A percentile compares a stretch with the other conserved stretches of the same genome.
Evolutionary conservation across 2,888 invertebrate species (phyloP).

Genomic region (Isoperla grammatica): DNA sequence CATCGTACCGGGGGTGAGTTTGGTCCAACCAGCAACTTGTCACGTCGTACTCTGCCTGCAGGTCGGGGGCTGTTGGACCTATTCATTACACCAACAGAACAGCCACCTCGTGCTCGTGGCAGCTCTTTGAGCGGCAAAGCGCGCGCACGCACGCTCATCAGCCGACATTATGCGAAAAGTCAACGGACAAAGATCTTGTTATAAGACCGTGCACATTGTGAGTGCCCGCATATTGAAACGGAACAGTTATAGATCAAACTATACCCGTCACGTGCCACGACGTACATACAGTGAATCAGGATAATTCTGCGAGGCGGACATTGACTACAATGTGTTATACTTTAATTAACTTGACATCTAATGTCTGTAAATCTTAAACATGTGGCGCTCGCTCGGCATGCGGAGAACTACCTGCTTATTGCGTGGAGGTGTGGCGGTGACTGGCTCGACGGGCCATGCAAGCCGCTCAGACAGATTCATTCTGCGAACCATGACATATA

Average conservation of each 20-base stretch:
- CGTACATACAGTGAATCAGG: background rate
- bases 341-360: background rate
- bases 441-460: background rate
- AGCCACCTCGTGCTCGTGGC: constrained; percentile 8
- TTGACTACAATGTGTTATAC: background rate
- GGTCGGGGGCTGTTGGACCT: too few relatives aligned
- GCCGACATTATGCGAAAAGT: background rate
- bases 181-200: background rate
- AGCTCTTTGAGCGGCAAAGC: too few relatives aligned
- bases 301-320: background rate
- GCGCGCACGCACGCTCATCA: background rate
- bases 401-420: background rate
- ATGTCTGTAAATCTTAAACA: too few relatives aligned
- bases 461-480: background rate
- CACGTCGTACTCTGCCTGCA: constrained; percentile 4
- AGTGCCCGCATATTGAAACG: too few relatives aligned
- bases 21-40: constrained; percentile 6
- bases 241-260: too few relatives aligned
- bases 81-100: constrained; percentile 11
- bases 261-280: too few relatives aligned
- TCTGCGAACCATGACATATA: background rate
- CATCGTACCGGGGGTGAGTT: background rate
- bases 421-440: background rate
- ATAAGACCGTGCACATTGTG: background rate
- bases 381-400: background rate